Conservation (phyloP, 2,888 invertebrate genomes). For the Isoperla grammatica region DNA sequence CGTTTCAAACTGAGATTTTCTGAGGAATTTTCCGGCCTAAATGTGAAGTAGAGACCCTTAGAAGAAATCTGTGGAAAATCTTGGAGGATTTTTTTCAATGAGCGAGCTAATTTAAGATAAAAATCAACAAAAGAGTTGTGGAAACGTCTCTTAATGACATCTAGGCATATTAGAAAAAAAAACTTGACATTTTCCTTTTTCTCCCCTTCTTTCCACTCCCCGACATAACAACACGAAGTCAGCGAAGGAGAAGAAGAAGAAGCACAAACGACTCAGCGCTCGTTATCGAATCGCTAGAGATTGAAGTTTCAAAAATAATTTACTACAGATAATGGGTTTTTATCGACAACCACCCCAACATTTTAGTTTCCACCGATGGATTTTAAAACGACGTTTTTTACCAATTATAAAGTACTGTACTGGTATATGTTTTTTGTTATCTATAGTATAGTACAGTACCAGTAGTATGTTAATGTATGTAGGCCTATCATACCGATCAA, state of each 20-base stretch:
- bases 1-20: too few relatives aligned
- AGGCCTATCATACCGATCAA: too few relatives aligned
- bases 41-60: too few relatives aligned
- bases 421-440: too few relatives aligned
- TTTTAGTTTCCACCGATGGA: too few relatives aligned
- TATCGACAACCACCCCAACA: conserved; percentile 1
- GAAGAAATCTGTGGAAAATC: too few relatives aligned
- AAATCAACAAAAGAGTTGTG: conserved; percentile 16
- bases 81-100: not conserved
- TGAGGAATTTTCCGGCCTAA: too few relatives aligned
- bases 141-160: conserved; percentile 17
- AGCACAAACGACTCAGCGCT: not conserved
- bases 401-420: too few relatives aligned
- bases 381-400: too few relatives aligned
- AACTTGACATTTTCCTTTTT: not conserved
- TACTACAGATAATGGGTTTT: not conserved
- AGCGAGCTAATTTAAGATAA: conserved; percentile 14
- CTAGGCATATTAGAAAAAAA: conserved; percentile 11
- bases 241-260: not conserved
- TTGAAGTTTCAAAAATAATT: conserved; percentile 7
- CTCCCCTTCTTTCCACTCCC: not conserved
- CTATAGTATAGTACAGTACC: too few relatives aligned
- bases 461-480: too few relatives aligned
- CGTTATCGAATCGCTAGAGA: conserved; percentile 7
- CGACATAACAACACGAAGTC: not conserved